These are phyloP conservation scores for Terrapene triunguis DNA, from an alignment of 2,113 vertebrate species.

Conservation along the genomic window DNA sequence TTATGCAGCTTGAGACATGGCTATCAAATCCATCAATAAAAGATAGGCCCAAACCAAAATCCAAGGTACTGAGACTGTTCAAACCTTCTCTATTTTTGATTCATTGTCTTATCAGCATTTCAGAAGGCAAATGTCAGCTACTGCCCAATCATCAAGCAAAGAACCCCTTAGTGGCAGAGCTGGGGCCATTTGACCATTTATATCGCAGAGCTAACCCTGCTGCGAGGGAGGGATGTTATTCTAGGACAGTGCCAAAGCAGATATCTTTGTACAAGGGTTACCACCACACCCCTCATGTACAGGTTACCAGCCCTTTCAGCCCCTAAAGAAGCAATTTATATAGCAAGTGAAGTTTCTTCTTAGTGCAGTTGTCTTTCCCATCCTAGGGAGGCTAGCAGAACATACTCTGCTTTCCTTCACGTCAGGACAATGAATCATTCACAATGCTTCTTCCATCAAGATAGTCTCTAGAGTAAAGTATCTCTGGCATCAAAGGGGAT, in stretches of 20 bases:
- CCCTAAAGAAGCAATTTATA: neutral
- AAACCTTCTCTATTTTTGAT: neutral
- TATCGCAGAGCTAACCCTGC: neutral
- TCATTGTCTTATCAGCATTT: neutral
- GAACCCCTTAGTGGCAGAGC: neutral
- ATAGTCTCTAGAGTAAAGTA: neutral
- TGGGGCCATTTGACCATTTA: neutral
- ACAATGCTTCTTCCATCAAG: neutral
- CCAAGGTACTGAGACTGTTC: neutral
- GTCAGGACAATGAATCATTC: neutral
- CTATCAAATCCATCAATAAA: neutral
- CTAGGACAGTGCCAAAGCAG: neutral
- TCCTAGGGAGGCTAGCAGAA: neutral
- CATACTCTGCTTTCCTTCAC: neutral
- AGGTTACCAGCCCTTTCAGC: neutral
- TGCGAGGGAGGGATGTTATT: neutral
- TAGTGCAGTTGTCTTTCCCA: neutral
- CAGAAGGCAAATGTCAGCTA: fast-evolving
- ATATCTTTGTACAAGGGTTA: neutral
- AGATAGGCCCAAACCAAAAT: neutral
- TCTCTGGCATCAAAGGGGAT: neutral
- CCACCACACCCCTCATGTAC: neutral
- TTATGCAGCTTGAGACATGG: neutral
- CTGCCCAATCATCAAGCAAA: neutral
- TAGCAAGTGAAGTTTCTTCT: neutral